phyloP scores from a whole-genome alignment of 37 sponge, comb jelly and placozoan species.

The Beroe ovata region DNA sequence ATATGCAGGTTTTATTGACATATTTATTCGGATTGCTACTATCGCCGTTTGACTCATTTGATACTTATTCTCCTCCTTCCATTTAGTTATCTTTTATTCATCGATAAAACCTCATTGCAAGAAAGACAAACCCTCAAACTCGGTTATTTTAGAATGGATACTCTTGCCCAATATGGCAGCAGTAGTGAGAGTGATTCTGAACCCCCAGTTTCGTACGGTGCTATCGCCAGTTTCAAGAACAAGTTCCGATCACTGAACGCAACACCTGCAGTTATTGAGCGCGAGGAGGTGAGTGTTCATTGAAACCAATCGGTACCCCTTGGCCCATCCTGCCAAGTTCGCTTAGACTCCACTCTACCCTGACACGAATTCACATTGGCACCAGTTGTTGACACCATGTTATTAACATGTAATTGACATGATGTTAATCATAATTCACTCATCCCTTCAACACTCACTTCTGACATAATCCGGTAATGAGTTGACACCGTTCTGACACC shows the following conservation, averaged over 20 bases:
- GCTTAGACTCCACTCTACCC: neutral
- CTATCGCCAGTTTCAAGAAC: slow-evolving; percentile 53
- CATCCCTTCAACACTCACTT: neutral
- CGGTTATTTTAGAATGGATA: slow-evolving; percentile 49
- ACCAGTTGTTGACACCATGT: neutral
- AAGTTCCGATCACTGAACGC: slow-evolving; percentile 9
- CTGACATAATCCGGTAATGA: too few relatives aligned
- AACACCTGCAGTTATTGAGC: slow-evolving; percentile 30
- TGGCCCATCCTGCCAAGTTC: too few relatives aligned
- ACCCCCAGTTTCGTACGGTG: slow-evolving; percentile 43
- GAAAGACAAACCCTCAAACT: too few relatives aligned
- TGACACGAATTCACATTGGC: neutral
- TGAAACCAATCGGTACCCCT: too few relatives aligned
- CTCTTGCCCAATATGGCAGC: slow-evolving; percentile 16
- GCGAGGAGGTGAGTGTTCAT: neutral
- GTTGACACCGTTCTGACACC: too few relatives aligned
- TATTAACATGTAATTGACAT: too few relatives aligned
- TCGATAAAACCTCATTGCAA: too few relatives aligned
- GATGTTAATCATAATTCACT: neutral
- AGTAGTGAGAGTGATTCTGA: slow-evolving; percentile 62
- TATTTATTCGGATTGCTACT: too few relatives aligned
- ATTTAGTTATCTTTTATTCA: too few relatives aligned
- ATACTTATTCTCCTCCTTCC: too few relatives aligned
- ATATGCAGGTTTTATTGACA: too few relatives aligned
- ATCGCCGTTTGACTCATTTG: too few relatives aligned